These are phyloP conservation scores for Psephotus haematonotus DNA, from an alignment of 2,113 vertebrate species.

Conservation along the genomic window DNA sequence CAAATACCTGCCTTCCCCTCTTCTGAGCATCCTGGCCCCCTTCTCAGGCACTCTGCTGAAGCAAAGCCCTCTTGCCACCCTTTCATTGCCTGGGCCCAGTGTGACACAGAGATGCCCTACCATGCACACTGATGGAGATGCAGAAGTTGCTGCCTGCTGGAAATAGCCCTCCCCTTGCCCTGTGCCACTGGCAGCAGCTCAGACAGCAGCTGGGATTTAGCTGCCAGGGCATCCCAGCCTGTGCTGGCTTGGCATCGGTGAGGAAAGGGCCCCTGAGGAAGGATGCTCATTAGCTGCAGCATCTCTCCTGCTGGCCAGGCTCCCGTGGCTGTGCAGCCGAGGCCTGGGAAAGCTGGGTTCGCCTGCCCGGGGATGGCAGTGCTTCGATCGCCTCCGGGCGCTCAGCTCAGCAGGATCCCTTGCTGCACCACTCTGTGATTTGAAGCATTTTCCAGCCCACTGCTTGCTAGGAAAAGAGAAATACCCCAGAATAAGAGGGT, in stretches of 20 bases:
- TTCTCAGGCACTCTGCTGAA: background rate
- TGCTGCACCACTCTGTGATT: fast-evolving
- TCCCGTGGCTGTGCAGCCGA: fast-evolving
- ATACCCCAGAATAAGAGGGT: background rate
- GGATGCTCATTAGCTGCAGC: background rate
- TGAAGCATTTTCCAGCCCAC: background rate
- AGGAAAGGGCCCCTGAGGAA: background rate
- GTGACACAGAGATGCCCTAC: background rate
- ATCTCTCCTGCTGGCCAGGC: background rate
- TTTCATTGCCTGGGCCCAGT: background rate
- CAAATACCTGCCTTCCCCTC: background rate
- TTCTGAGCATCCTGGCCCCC: background rate
- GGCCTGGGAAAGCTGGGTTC: background rate
- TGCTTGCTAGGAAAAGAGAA: background rate
- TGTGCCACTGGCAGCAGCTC: background rate
- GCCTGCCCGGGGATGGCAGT: fast-evolving
- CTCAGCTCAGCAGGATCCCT: background rate
- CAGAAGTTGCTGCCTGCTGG: background rate
- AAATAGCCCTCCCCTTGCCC: background rate
- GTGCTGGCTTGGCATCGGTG: fast-evolving
- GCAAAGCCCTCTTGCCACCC: background rate
- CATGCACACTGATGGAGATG: background rate
- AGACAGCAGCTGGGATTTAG: background rate
- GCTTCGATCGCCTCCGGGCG: background rate
- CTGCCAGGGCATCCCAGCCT: background rate